Conservation (phyloP, 2,888 invertebrate species). For the Polyploca ridens region DNA sequence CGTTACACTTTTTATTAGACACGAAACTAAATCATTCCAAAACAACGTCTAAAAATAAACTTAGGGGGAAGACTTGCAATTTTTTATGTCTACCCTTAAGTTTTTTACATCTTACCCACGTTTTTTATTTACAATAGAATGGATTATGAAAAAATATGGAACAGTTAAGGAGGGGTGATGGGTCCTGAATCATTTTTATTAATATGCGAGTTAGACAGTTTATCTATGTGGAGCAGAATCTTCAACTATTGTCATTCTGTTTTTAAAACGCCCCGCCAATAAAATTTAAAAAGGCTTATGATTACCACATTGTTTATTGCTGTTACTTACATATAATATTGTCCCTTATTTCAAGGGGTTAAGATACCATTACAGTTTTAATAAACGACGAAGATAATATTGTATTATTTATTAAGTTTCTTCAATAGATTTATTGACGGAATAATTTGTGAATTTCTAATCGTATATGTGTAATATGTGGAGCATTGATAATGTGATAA, state of each 20-base stretch:
- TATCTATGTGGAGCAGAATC: conserved; percentile 63
- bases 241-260: conserved; percentile 33
- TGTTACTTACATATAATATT: not conserved
- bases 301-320: conserved; percentile 15
- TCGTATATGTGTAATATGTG: conserved; percentile 18
- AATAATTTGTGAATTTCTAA: conserved; percentile 30
- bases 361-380: not conserved
- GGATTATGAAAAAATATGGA: conserved; percentile 49
- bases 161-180: conserved; percentile 70
- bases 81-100: conserved; percentile 32
- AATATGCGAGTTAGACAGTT: conserved; percentile 40
- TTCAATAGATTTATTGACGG: conserved; percentile 26
- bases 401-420: conserved; percentile 25
- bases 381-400: not conserved
- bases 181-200: not conserved
- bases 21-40: conserved; percentile 45
- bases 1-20: conserved; percentile 15
- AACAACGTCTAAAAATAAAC: conserved; percentile 25
- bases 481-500: conserved; percentile 33
- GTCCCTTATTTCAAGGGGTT: not conserved
- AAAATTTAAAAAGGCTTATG: conserved; percentile 29
- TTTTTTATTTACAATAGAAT: conserved; percentile 59
- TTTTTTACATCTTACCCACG: conserved; percentile 64
- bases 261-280: conserved; percentile 41
- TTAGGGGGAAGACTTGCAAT: conserved; percentile 13